Evolutionary conservation across 1,140 invertebrate species (phyloP).

Genomic region (Drosophila sp.): DNA sequence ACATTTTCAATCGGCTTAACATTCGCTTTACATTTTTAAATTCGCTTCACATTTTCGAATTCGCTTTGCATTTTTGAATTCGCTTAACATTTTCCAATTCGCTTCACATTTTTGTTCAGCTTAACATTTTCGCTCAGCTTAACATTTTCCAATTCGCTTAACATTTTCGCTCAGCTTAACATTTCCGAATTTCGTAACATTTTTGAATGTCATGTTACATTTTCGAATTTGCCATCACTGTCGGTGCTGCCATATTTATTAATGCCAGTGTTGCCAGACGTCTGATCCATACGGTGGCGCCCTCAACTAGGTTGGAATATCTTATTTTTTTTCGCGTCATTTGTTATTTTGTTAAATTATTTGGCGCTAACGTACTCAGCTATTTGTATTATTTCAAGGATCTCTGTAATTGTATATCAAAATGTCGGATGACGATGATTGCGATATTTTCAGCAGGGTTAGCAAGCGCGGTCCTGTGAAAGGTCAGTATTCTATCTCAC

Average conservation of each 20-base stretch:
- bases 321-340: conserved; percentile 13
- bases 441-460: conserved; percentile 55
- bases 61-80: too few species aligned
- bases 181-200: too few species aligned
- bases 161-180: too few species aligned
- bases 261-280: background rate
- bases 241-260: background rate
- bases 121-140: too few species aligned
- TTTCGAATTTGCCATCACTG: background rate
- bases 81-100: too few species aligned
- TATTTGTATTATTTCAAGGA: background rate
- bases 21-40: too few species aligned
- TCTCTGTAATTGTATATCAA: background rate
- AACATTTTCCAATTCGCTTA: too few species aligned
- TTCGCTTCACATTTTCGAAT: too few species aligned
- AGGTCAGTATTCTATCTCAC: conserved; percentile 22
- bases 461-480: conserved; percentile 2
- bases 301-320: background rate
- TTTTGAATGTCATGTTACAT: too few species aligned
- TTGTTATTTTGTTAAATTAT: conserved; percentile 11
- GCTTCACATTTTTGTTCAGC: too few species aligned
- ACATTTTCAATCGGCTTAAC: too few species aligned
- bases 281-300: background rate
- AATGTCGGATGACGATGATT: conserved; percentile 69
- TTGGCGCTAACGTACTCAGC: background rate